Base-by-base conservation (phyloP, 2,113 vertebrate genomes). In the Trochalopteron elliotii region DNA sequence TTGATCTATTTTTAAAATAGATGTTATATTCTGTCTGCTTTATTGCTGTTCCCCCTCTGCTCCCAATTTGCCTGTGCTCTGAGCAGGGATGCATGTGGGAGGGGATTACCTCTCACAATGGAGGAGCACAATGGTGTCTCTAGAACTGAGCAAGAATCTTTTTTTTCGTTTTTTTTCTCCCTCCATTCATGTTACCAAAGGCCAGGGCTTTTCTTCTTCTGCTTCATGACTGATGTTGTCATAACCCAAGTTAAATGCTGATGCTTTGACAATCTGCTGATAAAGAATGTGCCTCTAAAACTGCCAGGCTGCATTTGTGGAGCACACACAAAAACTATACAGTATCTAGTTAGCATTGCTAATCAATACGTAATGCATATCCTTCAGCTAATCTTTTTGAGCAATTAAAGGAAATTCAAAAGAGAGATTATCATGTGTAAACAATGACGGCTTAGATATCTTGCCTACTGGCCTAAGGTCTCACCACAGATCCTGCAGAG, bases 351-450 rank as follows among this genome's bases (percentile, higher is more conserved):
- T 93, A 95, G 87, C 94, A 93, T 90, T 95, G 89, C 87, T 97
- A 96, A 97, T 95, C 95, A 93, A 94, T 89, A 92, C 88, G 70
- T 79, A 77, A 30, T 75, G 65, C 80, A 47, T 94, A 88, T 90
- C 94, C 85, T 89, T 96, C 94, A 91, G 70, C 95, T 98, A 98
- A 97, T 97, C 97, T 98, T 98, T 96, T 63, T 76, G 85, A 95
- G 96, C 97, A 98, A 98, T 97, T 97, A 98, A 95, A 94, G 61
- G 82, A 90, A 97, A 97, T 95, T 98, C 97, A 97, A 98, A 98
- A 89, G 96, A 94, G 97, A 98, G 97, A 98, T 98, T 98, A 98
- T 95, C 93, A 35, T 94, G 95, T 97, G 97, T 97, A 98, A 98
- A 98, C 97, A 97, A 97, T 97, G 95, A 87, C 17, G 44, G 88